Base-by-base conservation (phyloP, 2,797 vertebrate genomes). In the Tachyglossus aculeatus region DNA sequence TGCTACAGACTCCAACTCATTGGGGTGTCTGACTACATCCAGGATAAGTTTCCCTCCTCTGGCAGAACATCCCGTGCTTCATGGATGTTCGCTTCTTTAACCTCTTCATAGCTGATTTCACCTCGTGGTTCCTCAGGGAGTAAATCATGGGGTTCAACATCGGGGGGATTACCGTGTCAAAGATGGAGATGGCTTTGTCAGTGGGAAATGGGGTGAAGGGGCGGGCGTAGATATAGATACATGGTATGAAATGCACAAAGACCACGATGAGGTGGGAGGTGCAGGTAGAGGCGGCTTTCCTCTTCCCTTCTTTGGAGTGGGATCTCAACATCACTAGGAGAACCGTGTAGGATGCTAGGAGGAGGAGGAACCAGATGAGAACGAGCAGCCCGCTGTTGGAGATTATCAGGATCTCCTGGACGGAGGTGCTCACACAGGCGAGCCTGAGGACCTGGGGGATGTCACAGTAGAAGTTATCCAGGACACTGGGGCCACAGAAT, bases 61-160 rank as follows among this genome's bases (percentile, higher is more conserved):
- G 66, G 41, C 34, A 74, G 34, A 40, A n/a, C 24, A 72, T 15
- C 11, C 5, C 0, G 5, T 7, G n/a, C n/a, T n/a, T n/a, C n/a
- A n/a, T n/a, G n/a, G n/a, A n/a, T n/a, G n/a, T n/a, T n/a, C n/a
- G 22, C 34, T 45, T 70, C 53, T 64, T 54, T 64, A 82, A 34
- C 29, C 71, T 75, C 51, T 45, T 84, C 67, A 80, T 16, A 10
- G 81, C 76, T 38, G 58, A 43, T 71, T 75, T 68, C 74, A 84
- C 78, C 54, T 86, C 80, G 66, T 81, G 69, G 53, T 84, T 86
- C 39, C 84, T 77, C 66, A 84, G 57, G 4, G 84, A 80, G 15
- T 82, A 86, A 71, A 78, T 80, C 40, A 80, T n/a, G 13, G 84
- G 81, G 33, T 82, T 86, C 31, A 86, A 68, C 79, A 84, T 82